A percentile compares a stretch with the other conserved stretches of the same genome.
Evolutionary conservation across 53 echinoderm and acorn worm genomes (phyloP).

Genomic region (Paelopatides confundens): DNA sequence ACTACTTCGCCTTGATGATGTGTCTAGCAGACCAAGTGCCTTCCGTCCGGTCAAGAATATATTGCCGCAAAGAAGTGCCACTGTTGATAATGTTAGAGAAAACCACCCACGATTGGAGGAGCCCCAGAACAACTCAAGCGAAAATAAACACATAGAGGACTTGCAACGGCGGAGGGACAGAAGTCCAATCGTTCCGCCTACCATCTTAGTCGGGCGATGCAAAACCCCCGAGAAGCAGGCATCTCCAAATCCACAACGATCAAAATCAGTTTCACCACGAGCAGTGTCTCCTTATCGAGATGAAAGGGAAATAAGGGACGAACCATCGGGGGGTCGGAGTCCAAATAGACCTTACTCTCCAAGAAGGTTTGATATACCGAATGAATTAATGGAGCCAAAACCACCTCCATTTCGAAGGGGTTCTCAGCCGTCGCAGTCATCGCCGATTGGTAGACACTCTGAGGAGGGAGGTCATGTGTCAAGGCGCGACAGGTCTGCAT

Average conservation of each 20-base stretch:
- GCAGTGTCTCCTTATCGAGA: slow-evolving; percentile 48
- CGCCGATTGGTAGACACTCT: not conserved
- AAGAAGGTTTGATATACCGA: slow-evolving; percentile 1
- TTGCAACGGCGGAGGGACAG: slow-evolving; percentile 55
- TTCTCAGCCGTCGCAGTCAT: slow-evolving; percentile 42
- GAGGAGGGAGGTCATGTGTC: slow-evolving; percentile 41
- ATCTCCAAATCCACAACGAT: slow-evolving; percentile 54
- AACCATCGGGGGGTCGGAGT: not conserved
- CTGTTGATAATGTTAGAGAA: slow-evolving; percentile 54
- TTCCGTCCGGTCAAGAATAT: slow-evolving; percentile 87
- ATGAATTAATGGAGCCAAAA: slow-evolving; percentile 23
- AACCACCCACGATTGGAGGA: not conserved
- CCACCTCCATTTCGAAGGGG: slow-evolving; percentile 24
- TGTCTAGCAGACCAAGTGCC: slow-evolving; percentile 88
- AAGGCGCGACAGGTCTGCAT: slow-evolving; percentile 38
- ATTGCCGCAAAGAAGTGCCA: slow-evolving; percentile 76
- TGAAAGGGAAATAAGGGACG: slow-evolving; percentile 2
- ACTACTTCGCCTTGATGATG: slow-evolving; percentile 82
- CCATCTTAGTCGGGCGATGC: slow-evolving; percentile 64
- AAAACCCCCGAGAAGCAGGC: slow-evolving; percentile 67
- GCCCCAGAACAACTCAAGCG: not conserved
- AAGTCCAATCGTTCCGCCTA: slow-evolving; percentile 67
- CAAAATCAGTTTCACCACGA: slow-evolving; percentile 33
- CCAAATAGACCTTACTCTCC: slow-evolving; percentile 38
- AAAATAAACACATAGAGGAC: slow-evolving; percentile 13